Conservation (phyloP, 1,140 invertebrate genomes). For the Aricia agestis region DNA sequence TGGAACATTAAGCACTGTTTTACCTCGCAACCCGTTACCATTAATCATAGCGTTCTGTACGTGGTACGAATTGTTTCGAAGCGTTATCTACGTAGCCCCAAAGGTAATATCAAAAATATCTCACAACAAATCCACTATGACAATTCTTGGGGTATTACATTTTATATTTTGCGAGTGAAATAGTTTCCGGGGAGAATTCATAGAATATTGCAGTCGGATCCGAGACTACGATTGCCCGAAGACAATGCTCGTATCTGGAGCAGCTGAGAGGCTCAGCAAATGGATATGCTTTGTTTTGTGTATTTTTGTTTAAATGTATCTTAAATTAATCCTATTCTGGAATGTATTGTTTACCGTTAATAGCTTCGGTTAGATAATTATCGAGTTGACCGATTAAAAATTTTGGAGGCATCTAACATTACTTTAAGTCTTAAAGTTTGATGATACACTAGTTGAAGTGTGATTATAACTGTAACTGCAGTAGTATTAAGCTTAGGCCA, state of each 20-base stretch:
- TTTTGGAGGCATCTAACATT: too few relatives aligned
- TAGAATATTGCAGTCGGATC: conserved; percentile 16
- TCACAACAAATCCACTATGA: conserved; percentile 17
- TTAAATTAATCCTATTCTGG: conserved; percentile 2
- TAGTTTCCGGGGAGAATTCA: conserved; percentile 16
- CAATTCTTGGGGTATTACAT: conserved; percentile 20
- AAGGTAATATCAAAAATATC: background rate
- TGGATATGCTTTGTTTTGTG: background rate
- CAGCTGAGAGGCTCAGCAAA: background rate
- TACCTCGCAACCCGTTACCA: background rate
- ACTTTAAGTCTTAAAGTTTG: too few relatives aligned
- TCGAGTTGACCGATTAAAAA: too few relatives aligned
- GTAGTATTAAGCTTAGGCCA: too few relatives aligned
- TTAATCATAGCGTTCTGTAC: background rate
- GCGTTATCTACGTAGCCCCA: background rate
- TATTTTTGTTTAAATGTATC: background rate
- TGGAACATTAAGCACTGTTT: background rate
- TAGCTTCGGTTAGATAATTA: background rate
- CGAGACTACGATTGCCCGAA: background rate
- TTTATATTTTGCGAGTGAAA: conserved; percentile 17
- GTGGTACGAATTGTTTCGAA: background rate
- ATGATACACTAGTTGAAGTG: too few relatives aligned
- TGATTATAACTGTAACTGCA: too few relatives aligned
- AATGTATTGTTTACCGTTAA: background rate
- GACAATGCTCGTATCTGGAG: conserved; percentile 5